phyloP scores from a whole-genome alignment of 2,888 invertebrate species.

The Spodoptera littoralis region DNA sequence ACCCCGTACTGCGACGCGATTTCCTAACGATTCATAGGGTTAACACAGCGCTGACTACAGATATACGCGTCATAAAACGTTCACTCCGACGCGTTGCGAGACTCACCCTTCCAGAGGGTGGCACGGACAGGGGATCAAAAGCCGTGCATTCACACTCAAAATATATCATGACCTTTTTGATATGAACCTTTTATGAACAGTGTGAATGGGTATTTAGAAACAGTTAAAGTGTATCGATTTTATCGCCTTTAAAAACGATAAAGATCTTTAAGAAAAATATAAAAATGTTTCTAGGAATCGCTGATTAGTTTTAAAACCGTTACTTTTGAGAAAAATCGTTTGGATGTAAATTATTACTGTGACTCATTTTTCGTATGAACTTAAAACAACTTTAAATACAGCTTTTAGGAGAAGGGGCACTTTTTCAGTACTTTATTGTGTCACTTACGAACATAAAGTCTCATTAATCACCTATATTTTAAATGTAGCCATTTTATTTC shows the following conservation, averaged over 20 bases:
- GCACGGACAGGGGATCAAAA: slow-evolving; percentile 66
- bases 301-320: neutral
- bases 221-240: slow-evolving; percentile 40
- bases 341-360: neutral
- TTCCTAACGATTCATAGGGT: slow-evolving; percentile 42
- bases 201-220: slow-evolving; percentile 40
- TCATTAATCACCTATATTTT: slow-evolving; percentile 6
- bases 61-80: slow-evolving; percentile 55
- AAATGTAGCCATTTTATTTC: slow-evolving; percentile 22
- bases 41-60: slow-evolving; percentile 51
- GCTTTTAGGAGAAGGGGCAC: too few relatives aligned
- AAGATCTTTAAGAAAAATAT: slow-evolving; percentile 3
- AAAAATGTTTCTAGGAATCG: slow-evolving; percentile 4
- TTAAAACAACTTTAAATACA: neutral
- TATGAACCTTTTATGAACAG: slow-evolving; percentile 61
- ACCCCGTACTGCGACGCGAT: slow-evolving; percentile 37
- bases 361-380: neutral
- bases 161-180: slow-evolving; percentile 66
- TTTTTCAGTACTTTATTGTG: neutral
- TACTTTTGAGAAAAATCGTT: neutral
- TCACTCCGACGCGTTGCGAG: slow-evolving; percentile 45
- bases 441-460: neutral
- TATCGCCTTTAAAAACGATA: slow-evolving; percentile 7
- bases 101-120: slow-evolving; percentile 49
- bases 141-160: slow-evolving; percentile 69